phyloP scores from a whole-genome alignment of 2,888 invertebrate genomes.

The Hofmannophila pseudospretella region DNA sequence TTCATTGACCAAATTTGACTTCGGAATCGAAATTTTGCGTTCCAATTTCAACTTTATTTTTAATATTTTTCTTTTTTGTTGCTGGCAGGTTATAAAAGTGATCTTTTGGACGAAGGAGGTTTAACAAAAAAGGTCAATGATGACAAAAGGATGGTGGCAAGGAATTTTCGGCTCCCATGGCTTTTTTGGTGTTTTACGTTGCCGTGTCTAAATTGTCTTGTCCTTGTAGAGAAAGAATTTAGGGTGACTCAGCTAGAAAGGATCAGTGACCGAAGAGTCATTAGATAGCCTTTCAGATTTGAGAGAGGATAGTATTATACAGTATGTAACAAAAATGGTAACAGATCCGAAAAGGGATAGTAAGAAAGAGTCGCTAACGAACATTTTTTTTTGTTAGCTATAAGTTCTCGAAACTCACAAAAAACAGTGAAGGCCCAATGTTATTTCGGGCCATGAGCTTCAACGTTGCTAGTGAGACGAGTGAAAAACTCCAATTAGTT shows the following conservation, averaged over 20 bases:
- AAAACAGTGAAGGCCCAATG: too few species aligned
- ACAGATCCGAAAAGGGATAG: too few species aligned
- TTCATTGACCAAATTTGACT: constrained; percentile 53
- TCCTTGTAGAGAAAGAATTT: constrained; percentile 46
- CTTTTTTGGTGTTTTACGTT: constrained; percentile 56
- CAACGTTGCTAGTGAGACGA: too few species aligned
- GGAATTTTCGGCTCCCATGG: constrained; percentile 65
- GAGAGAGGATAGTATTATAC: too few species aligned
- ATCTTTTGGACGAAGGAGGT: constrained; percentile 35
- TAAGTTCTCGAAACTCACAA: too few species aligned
- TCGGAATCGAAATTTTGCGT: constrained; percentile 17
- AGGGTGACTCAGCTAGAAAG: constrained; percentile 42
- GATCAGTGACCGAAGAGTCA: too few species aligned
- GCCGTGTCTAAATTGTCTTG: constrained; percentile 54
- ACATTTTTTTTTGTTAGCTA: too few species aligned
- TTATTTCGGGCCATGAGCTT: too few species aligned
- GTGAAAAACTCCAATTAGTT: too few species aligned
- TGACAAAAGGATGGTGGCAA: constrained; percentile 39
- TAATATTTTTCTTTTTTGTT: constrained; percentile 16
- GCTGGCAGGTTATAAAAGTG: constrained; percentile 24
- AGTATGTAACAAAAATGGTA: too few species aligned
- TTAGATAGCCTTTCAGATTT: too few species aligned
- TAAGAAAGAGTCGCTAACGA: too few species aligned
- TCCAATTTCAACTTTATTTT: constrained; percentile 33
- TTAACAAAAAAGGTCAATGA: constrained; percentile 44